A percentile compares a stretch with the other conserved stretches of the same genome.
phyloP scores from a whole-genome alignment of 2,888 invertebrate species.

The Loripinus fragilis region DNA sequence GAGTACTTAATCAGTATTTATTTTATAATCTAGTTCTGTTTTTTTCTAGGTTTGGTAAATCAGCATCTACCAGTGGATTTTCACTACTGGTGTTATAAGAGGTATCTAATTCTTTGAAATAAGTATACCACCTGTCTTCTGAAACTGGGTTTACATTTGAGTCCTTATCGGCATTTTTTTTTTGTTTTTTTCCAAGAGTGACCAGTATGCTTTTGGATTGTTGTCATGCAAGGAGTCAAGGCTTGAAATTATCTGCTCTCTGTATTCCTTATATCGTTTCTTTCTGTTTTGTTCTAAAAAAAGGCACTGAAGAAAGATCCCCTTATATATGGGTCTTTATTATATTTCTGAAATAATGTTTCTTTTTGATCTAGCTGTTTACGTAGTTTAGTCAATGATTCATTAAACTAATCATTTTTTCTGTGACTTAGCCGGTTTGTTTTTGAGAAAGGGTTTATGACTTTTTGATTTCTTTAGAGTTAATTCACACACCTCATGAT shows the following conservation, averaged over 20 bases:
- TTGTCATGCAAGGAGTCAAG: background rate
- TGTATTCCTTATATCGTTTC: background rate
- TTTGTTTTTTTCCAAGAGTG: background rate
- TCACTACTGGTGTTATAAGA: background rate
- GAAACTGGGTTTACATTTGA: background rate
- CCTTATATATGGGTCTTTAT: constrained; percentile 6
- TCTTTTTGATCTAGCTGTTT: too few species aligned
- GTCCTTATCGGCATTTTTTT: background rate
- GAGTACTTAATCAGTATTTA: background rate
- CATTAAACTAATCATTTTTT: too few species aligned
- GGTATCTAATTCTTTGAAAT: background rate
- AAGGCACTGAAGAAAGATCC: background rate
- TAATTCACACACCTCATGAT: too few species aligned
- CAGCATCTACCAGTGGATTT: background rate
- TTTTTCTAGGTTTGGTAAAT: background rate
- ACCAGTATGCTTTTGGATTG: background rate
- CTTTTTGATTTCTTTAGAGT: too few species aligned
- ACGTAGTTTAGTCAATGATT: too few species aligned
- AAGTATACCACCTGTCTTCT: background rate
- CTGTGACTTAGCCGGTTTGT: too few species aligned
- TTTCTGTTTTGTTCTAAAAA: background rate
- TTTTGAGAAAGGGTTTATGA: too few species aligned
- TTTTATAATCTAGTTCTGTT: background rate
- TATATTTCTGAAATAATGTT: background rate
- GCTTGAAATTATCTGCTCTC: background rate